Evolutionary conservation across 2,888 invertebrate species (phyloP).

Genomic region (Tipula helvola): DNA sequence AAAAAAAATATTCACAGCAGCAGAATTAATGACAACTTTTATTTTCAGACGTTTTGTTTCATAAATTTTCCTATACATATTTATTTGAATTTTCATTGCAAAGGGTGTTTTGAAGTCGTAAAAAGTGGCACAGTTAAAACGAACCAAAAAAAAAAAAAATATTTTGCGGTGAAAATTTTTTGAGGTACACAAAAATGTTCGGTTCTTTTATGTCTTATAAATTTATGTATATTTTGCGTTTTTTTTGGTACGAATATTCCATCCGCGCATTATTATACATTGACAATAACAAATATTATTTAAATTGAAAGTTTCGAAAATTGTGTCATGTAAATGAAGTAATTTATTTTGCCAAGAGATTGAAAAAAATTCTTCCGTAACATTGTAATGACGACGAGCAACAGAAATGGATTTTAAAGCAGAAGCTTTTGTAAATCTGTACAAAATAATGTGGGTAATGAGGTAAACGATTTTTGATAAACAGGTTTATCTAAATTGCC

Average conservation of each 20-base stretch:
- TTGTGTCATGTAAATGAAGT: background rate
- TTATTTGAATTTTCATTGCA: background rate
- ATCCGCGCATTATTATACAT: background rate
- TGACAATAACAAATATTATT: background rate
- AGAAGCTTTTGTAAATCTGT: too few species aligned
- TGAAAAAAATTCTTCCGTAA: background rate
- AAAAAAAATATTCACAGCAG: background rate
- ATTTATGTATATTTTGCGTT: background rate
- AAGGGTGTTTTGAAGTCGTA: background rate
- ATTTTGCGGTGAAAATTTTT: background rate
- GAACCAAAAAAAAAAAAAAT: background rate
- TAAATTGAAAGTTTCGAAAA: background rate
- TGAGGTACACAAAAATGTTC: background rate
- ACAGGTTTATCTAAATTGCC: too few species aligned
- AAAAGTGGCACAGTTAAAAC: background rate
- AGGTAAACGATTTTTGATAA: too few species aligned
- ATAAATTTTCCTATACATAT: background rate
- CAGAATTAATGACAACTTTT: background rate
- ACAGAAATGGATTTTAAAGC: background rate
- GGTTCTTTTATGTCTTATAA: background rate
- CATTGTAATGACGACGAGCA: background rate
- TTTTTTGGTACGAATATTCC: background rate
- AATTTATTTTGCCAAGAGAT: background rate
- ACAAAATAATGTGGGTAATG: too few species aligned
- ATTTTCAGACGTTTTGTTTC: background rate